Conservation (phyloP, 2,888 invertebrate genomes). For the Acanthacorydalis orientalis region DNA sequence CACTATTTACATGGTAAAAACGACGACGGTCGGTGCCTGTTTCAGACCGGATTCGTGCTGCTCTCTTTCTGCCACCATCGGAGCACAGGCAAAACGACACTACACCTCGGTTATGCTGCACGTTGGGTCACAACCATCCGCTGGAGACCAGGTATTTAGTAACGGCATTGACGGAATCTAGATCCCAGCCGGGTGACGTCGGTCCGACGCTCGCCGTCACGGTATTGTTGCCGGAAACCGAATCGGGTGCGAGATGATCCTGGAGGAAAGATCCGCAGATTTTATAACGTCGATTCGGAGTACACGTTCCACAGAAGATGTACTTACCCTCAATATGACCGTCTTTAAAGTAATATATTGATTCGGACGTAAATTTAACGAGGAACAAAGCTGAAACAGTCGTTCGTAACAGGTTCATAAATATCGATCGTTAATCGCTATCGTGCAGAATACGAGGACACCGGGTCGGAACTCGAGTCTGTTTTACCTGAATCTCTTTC, state of each 20-base stretch:
- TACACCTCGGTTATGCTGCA: too few relatives aligned
- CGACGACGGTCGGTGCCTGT: too few relatives aligned
- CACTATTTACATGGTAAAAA: too few relatives aligned
- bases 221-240: neutral
- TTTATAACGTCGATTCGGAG: neutral
- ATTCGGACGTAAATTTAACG: constrained; percentile 66
- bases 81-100: too few relatives aligned
- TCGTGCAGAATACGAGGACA: neutral
- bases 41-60: too few relatives aligned
- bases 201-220: neutral
- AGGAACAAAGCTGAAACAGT: constrained; percentile 47
- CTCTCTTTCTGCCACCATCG: too few relatives aligned
- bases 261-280: neutral
- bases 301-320: neutral
- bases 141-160: constrained; percentile 4
- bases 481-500: constrained; percentile 46
- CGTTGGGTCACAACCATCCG: constrained; percentile 2
- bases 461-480: neutral
- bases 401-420: too few relatives aligned
- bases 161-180: constrained; percentile 1
- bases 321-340: constrained; percentile 48
- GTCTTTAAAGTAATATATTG: constrained; percentile 83
- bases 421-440: too few relatives aligned
- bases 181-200: neutral
- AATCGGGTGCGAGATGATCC: neutral